Evolutionary conservation across 2,888 invertebrate species (phyloP), one percentile per base, ranked within the genome.

Genomic region (Rotaria macrura): DNA sequence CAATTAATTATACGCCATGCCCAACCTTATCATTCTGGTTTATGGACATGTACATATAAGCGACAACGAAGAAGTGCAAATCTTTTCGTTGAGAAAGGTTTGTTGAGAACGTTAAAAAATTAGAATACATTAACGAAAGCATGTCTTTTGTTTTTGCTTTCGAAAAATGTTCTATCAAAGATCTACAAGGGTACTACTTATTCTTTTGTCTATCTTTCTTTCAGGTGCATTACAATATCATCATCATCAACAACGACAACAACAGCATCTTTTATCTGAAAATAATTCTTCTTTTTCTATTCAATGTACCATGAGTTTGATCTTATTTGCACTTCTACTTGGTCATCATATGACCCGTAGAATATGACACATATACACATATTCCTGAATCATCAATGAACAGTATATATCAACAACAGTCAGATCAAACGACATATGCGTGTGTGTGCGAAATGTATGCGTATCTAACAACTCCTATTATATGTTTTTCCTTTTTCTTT

Each of bases 21-120:
- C 4, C 43, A 79, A 79, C 40, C 43, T 3, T 43, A 43, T 43
- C 79, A 79, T 79, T 38, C 43, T 43, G 79, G 79, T n/a, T 43
- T 79, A 79, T 79, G 43, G 43, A 79, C 79, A 79, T 79, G 79
- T 79, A 43, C 10, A 25, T 79, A 79, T 43, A 79, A 79, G 43
- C 14, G 79, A 43, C 79, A 79, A 43, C 43, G 43, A 12, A 79
- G 79, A 79, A 79, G 79, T 79, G 79, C 79, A 3, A 79, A 43
- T 43, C 2, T 79, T 12, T 43, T 43, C n/a, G 43, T 79, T 79
- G n/a, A 79, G 43, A 79, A 79, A 79, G 79, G 79, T 79, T 65
- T 34, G 65, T 65, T 65, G 65, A 65, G 10, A 65, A 34, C 17
- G 47, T 47, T 47, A 65, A 34, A 34, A n/a, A 9, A 2, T 29